Evolutionary conservation across 1,140 invertebrate species (phyloP).

Genomic region (Wiebesia pumilae): DNA sequence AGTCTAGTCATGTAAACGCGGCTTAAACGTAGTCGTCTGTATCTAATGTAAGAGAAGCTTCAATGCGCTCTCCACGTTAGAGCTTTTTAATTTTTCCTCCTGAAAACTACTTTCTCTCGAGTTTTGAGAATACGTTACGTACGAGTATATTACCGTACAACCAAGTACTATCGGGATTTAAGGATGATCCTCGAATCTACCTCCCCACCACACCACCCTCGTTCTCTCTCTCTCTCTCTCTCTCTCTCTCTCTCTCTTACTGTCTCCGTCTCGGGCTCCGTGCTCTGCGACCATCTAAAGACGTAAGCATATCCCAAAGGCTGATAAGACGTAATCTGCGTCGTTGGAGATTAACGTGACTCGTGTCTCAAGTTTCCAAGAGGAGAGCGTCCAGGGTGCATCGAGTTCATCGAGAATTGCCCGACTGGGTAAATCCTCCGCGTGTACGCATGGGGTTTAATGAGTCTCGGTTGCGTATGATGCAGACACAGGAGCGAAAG

Average conservation of each 20-base stretch:
- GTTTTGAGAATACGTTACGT: not conserved
- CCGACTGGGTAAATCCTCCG: not conserved
- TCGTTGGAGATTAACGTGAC: conserved; percentile 23
- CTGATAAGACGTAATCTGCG: conserved; percentile 38
- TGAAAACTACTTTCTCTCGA: not conserved
- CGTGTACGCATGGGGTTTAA: conserved; percentile 19
- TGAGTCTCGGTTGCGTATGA: not conserved
- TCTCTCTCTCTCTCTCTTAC: not conserved
- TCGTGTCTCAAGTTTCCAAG: conserved; percentile 23
- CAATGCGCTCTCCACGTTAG: not conserved
- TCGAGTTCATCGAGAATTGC: not conserved
- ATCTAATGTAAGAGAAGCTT: not conserved
- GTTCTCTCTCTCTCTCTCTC: conserved; percentile 29
- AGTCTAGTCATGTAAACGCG: no score
- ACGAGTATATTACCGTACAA: not conserved
- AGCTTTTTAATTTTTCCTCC: not conserved
- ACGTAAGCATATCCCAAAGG: not conserved
- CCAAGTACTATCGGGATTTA: not conserved
- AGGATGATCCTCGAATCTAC: conserved; percentile 41
- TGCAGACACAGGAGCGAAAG: not conserved
- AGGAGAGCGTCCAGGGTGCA: not conserved
- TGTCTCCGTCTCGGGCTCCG: not conserved
- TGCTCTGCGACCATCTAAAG: not conserved
- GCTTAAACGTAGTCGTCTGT: no score
- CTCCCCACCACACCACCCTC: conserved; percentile 34